A percentile compares a stretch with the other conserved stretches of the same genome.
These are phyloP conservation scores for Aricia agestis DNA, from an alignment of 1,140 invertebrate species.

Conservation along the genomic window DNA sequence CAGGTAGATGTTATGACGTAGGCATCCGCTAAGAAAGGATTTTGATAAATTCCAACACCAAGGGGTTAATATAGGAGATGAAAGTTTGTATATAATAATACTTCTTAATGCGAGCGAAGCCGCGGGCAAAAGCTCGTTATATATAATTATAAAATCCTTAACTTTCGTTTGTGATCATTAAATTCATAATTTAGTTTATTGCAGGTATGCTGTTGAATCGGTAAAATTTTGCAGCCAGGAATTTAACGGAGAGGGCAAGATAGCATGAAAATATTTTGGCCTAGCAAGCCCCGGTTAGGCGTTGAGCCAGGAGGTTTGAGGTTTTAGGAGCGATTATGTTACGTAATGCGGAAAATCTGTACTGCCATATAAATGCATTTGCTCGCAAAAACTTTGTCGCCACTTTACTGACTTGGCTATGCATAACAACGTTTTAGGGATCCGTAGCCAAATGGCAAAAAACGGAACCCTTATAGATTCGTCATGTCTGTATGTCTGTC, in stretches of 20 bases:
- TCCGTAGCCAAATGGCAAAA: no score
- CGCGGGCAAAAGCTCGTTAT: no score
- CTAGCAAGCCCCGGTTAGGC: slow-evolving; percentile 23
- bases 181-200: neutral
- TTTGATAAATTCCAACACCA: no score
- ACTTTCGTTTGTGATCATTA: no score
- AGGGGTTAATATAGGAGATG: no score
- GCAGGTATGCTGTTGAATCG: neutral
- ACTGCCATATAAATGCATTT: slow-evolving; percentile 19
- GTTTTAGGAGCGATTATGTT: slow-evolving; percentile 26
- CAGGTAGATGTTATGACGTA: no score
- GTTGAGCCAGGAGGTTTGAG: slow-evolving; percentile 29
- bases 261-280: slow-evolving; percentile 27
- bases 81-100: no score
- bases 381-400: slow-evolving; percentile 14
- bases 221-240: slow-evolving; percentile 23
- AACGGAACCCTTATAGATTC: no score
- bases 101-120: no score
- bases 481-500: no score
- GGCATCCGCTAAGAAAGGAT: no score
- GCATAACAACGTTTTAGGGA: neutral
- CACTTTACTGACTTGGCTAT: slow-evolving; percentile 10
- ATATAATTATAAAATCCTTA: no score
- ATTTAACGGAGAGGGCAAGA: slow-evolving; percentile 27
- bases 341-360: slow-evolving; percentile 20